These are phyloP conservation scores for Psococerastis gibbosa DNA, from an alignment of 2,888 invertebrate species.

Conservation along the genomic window DNA sequence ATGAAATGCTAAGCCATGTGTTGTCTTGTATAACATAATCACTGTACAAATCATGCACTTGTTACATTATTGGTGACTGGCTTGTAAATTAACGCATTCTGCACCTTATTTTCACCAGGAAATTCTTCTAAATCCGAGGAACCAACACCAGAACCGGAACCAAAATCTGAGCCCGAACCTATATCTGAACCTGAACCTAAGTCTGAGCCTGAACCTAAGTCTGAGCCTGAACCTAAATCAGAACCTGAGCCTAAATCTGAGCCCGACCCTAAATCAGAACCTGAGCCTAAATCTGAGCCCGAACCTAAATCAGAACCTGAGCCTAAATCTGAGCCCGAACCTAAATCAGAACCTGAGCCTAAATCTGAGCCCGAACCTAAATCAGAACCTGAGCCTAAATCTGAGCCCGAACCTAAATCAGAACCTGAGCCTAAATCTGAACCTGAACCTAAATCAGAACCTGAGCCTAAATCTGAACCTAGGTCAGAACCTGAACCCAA, in stretches of 20 bases:
- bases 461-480: constrained; percentile 23
- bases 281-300: constrained; percentile 24
- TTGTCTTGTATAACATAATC: too few species aligned
- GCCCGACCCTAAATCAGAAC: constrained; percentile 24
- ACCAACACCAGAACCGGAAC: constrained; percentile 17
- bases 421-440: constrained; percentile 22
- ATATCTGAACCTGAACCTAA: constrained; percentile 18
- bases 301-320: constrained; percentile 29
- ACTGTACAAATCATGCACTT: too few species aligned
- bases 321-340: constrained; percentile 29
- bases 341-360: constrained; percentile 26
- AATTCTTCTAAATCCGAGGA: too few species aligned
- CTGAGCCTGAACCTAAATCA: constrained; percentile 24
- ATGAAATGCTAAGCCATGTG: too few species aligned
- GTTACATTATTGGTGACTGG: too few species aligned
- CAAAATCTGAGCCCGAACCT: constrained; percentile 17
- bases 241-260: constrained; percentile 26
- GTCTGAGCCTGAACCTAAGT: constrained; percentile 19
- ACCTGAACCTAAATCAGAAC: constrained; percentile 24
- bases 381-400: constrained; percentile 24
- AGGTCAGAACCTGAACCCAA: constrained; percentile 23
- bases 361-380: constrained; percentile 21
- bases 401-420: constrained; percentile 23
- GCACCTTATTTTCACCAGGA: neutral
- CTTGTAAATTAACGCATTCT: too few species aligned